phyloP scores from a whole-genome alignment of 2,888 invertebrate genomes.

The Pyrrhosoma nymphula region DNA sequence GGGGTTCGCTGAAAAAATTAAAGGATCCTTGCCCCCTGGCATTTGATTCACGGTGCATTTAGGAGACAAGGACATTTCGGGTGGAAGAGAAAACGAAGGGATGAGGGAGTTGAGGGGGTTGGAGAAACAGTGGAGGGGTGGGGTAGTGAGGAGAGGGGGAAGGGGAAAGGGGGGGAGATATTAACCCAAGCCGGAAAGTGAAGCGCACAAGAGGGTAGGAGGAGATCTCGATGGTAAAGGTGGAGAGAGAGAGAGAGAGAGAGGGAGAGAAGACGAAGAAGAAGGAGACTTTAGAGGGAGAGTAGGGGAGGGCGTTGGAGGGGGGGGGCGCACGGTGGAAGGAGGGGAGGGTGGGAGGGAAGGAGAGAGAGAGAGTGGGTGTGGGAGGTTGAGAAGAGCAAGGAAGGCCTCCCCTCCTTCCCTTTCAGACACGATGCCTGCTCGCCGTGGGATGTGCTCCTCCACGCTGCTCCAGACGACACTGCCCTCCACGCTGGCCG shows the following conservation, averaged over 20 bases:
- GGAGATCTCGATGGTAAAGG: too few species aligned
- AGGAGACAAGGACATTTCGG: neutral
- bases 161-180: neutral
- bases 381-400: neutral
- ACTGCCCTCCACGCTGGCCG: neutral
- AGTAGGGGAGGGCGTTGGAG: neutral
- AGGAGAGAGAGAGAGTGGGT: neutral
- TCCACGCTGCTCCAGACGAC: neutral
- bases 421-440: constrained; percentile 48
- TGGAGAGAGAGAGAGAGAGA: too few species aligned
- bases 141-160: neutral
- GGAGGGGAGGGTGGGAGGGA: neutral
- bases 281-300: too few species aligned
- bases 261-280: too few species aligned
- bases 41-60: neutral
- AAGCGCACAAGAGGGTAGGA: neutral
- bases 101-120: too few species aligned
- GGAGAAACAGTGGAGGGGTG: too few species aligned
- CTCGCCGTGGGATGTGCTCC: neutral
- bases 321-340: neutral
- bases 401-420: neutral
- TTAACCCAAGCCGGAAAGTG: neutral
- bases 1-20: neutral
- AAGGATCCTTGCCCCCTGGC: neutral
- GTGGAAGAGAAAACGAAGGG: neutral